A percentile compares a stretch with the other conserved stretches of the same genome.
Conservation (phyloP, 2,797 vertebrate species). For the Loriculus beryllinus region DNA sequence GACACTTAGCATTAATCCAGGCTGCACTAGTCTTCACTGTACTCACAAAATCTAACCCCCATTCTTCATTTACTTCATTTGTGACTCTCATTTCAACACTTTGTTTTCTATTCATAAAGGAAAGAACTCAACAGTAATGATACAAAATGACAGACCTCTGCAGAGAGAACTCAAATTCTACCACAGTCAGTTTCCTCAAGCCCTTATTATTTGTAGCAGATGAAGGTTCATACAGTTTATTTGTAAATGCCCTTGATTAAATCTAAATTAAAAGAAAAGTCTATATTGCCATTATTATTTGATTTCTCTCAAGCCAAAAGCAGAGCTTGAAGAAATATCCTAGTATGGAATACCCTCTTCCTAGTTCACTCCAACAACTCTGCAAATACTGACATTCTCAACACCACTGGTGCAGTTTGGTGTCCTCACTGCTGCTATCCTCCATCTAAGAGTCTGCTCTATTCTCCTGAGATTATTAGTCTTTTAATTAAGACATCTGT, state of each 20-base stretch:
- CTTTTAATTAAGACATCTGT: not conserved
- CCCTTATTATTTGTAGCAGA: not conserved
- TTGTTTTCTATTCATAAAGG: not conserved
- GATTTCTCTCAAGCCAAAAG: not conserved
- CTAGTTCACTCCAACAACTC: not conserved
- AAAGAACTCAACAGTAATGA: not conserved
- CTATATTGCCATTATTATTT: not conserved
- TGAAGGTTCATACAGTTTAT: not conserved
- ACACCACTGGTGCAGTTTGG: not conserved
- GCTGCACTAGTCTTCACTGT: not conserved
- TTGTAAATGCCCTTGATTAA: not conserved
- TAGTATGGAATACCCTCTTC: not conserved
- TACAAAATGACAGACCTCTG: fast-evolving
- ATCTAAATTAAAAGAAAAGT: not conserved
- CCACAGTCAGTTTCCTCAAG: not conserved
- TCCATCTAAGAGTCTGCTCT: not conserved
- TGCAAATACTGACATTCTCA: not conserved
- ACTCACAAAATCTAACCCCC: not conserved
- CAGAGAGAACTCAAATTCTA: not conserved
- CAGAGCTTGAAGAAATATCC: not conserved
- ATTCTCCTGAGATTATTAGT: not conserved
- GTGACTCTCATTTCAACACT: not conserved
- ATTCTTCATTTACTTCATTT: not conserved
- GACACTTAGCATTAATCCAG: not conserved
- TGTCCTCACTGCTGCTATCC: not conserved